phyloP scores from a whole-genome alignment of 2,113 vertebrate species.

The Trematocara macrostoma region DNA sequence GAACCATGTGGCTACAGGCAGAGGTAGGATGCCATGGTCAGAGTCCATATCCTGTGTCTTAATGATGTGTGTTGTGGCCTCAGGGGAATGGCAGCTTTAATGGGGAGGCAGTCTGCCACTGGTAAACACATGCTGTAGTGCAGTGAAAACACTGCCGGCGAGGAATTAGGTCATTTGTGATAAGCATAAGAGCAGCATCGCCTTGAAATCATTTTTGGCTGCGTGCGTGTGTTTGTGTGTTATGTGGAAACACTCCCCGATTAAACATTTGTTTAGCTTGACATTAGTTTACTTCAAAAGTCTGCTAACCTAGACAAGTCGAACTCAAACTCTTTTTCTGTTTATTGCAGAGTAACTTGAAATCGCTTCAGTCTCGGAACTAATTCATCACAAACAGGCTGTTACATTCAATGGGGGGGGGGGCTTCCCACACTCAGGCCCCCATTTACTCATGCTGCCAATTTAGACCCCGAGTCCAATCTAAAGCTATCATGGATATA shows the following conservation, averaged over 20 bases:
- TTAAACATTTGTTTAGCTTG: conserved; percentile 48
- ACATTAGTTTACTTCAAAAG: conserved; percentile 42
- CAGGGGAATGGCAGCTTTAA: conserved; percentile 63
- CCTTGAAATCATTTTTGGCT: conserved; percentile 51
- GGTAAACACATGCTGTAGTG: conserved; percentile 67
- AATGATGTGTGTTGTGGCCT: conserved; percentile 54
- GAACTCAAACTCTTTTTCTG: conserved; percentile 22
- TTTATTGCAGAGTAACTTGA: neutral
- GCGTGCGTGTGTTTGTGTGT: neutral
- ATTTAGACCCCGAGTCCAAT: conserved; percentile 5
- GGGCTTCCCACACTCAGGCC: neutral
- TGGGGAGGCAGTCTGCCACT: conserved; percentile 64
- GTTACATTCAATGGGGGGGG: neutral
- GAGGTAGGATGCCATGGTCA: conserved; percentile 52
- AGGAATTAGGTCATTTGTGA: conserved; percentile 65
- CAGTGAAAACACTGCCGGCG: conserved; percentile 54
- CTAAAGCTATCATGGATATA: conserved; percentile 25
- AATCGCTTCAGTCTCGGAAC: neutral
- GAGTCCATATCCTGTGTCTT: conserved; percentile 71
- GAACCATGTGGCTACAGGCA: conserved; percentile 63
- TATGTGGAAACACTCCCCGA: conserved; percentile 21
- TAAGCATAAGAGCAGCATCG: conserved; percentile 48
- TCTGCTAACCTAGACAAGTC: neutral
- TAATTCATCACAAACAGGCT: conserved; percentile 8
- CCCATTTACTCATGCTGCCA: conserved; percentile 1